These are phyloP conservation scores for Diabrotica undecimpunctata DNA, from an alignment of 1,140 invertebrate genomes.

Conservation along the genomic window DNA sequence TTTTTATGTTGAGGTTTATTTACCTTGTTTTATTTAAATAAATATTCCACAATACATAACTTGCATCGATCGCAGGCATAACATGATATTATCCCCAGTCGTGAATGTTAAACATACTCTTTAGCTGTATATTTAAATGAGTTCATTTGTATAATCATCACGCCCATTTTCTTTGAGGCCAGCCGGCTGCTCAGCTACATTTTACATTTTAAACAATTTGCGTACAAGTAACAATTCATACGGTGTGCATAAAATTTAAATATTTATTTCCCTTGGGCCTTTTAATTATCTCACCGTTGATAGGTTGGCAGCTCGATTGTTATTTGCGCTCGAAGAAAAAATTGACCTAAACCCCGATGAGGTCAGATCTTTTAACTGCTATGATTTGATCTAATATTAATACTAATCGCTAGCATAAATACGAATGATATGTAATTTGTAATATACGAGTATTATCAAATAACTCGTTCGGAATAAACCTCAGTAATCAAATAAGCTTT, in stretches of 20 bases:
- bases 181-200: neutral
- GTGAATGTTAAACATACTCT: slow-evolving; percentile 5
- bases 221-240: slow-evolving; percentile 1
- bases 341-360: slow-evolving; percentile 11
- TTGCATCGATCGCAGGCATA: too few species aligned
- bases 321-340: slow-evolving; percentile 12
- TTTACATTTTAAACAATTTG: slow-evolving; percentile 1
- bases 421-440: too few species aligned
- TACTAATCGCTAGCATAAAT: too few species aligned
- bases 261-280: slow-evolving; percentile 9
- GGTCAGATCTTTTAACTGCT: neutral
- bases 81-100: neutral
- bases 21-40: too few species aligned
- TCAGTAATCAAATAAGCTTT: too few species aligned
- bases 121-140: slow-evolving; percentile 6
- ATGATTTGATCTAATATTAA: too few species aligned
- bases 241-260: slow-evolving; percentile 16
- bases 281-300: slow-evolving; percentile 10
- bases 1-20: too few species aligned
- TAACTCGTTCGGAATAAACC: too few species aligned
- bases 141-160: slow-evolving; percentile 7
- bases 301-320: slow-evolving; percentile 5
- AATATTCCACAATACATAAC: too few species aligned
- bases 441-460: too few species aligned
- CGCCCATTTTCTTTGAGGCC: slow-evolving; percentile 16